Percentiles rank a stretch among this genome's conserved stretches.
phyloP scores from a whole-genome alignment of 2,113 vertebrate species.

The Echinops telfairi region DNA sequence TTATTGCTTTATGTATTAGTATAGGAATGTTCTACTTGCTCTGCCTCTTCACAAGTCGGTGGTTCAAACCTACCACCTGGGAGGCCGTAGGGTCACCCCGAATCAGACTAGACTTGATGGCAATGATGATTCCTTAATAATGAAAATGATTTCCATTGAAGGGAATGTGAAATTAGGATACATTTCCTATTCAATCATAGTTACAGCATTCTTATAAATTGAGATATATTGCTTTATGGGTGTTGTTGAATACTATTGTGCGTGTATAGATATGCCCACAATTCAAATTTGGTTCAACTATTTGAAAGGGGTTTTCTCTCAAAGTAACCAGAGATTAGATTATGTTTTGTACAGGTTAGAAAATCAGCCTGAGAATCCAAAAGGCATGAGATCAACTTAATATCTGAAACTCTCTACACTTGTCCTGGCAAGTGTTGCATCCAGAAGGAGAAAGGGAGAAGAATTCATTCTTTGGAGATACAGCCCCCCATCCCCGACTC shows the following conservation, averaged over 20 bases:
- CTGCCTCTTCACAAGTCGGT: too few relatives aligned
- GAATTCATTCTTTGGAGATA: conserved; percentile 14
- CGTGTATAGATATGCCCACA: not conserved
- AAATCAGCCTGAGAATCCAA: not conserved
- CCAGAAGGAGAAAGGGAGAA: not conserved
- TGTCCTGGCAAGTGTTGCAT: not conserved
- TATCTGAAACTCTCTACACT: not conserved
- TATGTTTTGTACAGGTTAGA: conserved; percentile 8
- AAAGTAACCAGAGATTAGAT: conserved; percentile 48
- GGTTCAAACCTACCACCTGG: too few relatives aligned
- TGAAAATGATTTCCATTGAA: not conserved
- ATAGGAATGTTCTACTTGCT: too few relatives aligned
- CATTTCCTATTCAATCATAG: not conserved
- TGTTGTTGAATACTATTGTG: not conserved
- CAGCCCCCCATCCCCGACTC: not conserved
- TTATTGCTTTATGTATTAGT: too few relatives aligned
- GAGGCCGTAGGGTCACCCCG: too few relatives aligned
- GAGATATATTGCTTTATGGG: not conserved
- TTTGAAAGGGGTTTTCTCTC: not conserved
- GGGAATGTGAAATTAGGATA: not conserved
- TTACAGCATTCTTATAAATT: too few relatives aligned
- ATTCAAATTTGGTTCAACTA: not conserved
- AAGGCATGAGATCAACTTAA: not conserved
- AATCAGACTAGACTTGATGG: too few relatives aligned
- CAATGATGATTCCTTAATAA: not conserved